A percentile compares a stretch with the other conserved stretches of the same genome.
These are phyloP conservation scores for Epistrophe grossulariae DNA, from an alignment of 2,888 invertebrate genomes.

Conservation along the genomic window DNA sequence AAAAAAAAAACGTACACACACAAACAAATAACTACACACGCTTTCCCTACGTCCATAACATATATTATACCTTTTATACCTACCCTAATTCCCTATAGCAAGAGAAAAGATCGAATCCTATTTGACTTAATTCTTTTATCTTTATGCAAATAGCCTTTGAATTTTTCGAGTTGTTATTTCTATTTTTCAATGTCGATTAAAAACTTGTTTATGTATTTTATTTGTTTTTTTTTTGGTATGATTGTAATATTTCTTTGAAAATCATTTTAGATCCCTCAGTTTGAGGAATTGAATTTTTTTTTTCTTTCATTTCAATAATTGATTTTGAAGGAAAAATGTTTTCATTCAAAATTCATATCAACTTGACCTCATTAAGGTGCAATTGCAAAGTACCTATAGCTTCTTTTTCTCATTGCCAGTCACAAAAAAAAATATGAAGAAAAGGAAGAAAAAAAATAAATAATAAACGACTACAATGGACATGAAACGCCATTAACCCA, in stretches of 20 bases:
- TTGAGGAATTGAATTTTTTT: neutral
- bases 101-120: conserved; percentile 36
- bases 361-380: conserved; percentile 33
- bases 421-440: neutral
- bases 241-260: conserved; percentile 10
- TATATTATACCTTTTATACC: neutral
- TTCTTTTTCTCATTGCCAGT: neutral
- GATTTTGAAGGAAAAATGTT: conserved; percentile 15
- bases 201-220: conserved; percentile 44
- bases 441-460: conserved; percentile 14
- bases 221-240: neutral
- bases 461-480: conserved; percentile 52
- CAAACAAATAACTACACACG: conserved; percentile 17
- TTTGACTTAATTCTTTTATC: conserved; percentile 50
- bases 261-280: conserved; percentile 9
- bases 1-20: conserved; percentile 16
- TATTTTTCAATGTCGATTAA: conserved; percentile 14
- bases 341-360: conserved; percentile 24
- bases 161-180: conserved; percentile 30
- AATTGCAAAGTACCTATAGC: neutral
- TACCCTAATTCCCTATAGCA: conserved; percentile 15
- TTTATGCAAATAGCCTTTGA: conserved; percentile 69
- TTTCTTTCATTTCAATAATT: conserved; percentile 1
- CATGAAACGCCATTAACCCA: conserved; percentile 75
- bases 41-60: conserved; percentile 8